A percentile compares a stretch with the other conserved stretches of the same genome.
These are phyloP conservation scores for Eurystomus gularis DNA, from an alignment of 2,113 vertebrate species.

Conservation along the genomic window DNA sequence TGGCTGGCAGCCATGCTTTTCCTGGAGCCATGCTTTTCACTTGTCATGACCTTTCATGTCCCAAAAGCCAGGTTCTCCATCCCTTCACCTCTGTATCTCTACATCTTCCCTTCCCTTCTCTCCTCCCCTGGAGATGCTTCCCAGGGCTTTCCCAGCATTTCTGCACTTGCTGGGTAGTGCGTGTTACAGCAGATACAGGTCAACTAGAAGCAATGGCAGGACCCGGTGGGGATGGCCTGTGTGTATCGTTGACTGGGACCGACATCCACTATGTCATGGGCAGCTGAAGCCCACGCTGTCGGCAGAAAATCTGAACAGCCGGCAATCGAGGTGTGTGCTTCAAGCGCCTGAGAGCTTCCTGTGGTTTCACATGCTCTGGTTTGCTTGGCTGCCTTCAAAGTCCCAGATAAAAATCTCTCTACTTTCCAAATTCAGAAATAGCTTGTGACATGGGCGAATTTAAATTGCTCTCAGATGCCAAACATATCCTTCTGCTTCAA, in stretches of 20 bases:
- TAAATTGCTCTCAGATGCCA: slow-evolving; percentile 22
- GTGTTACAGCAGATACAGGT: neutral
- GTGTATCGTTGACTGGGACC: neutral
- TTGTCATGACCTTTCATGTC: neutral
- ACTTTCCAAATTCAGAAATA: neutral
- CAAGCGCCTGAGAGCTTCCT: neutral
- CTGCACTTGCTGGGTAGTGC: neutral
- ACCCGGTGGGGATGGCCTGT: neutral
- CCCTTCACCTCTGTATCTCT: neutral
- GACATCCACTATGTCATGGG: neutral
- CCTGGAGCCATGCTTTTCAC: neutral
- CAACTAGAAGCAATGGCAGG: neutral
- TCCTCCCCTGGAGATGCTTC: neutral
- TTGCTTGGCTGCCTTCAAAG: neutral
- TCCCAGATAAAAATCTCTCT: neutral
- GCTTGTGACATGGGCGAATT: slow-evolving; percentile 1
- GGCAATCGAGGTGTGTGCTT: neutral
- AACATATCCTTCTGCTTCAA: neutral
- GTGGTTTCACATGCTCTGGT: neutral
- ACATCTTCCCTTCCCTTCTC: neutral
- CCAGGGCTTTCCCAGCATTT: neutral
- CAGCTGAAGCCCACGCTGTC: neutral
- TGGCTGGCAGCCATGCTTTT: neutral
- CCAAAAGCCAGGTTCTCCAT: neutral
- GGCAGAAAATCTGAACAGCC: neutral